Evolutionary conservation across 2,888 invertebrate species (phyloP).

Genomic region (Chrysodeixis includens): DNA sequence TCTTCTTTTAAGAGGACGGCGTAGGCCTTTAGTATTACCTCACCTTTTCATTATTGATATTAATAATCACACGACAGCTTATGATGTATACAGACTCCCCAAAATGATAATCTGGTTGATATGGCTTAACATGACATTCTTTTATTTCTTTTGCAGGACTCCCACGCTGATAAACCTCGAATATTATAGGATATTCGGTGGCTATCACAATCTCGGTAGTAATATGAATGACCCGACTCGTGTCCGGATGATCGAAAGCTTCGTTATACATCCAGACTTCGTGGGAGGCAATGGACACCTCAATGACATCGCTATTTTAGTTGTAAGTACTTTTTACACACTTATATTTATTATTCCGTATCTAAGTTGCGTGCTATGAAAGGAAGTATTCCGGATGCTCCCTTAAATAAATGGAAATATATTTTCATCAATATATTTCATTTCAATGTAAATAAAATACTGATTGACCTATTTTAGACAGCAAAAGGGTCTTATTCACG

Average conservation of each 20-base stretch:
- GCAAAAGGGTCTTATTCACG: too few species aligned
- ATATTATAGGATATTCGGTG: conserved; percentile 61
- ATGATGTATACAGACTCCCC: too few species aligned
- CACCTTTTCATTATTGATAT: too few species aligned
- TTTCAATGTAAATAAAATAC: too few species aligned
- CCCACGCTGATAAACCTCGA: conserved; percentile 15
- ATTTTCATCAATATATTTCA: too few species aligned
- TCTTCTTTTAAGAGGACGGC: too few species aligned
- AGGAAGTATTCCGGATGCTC: too few species aligned
- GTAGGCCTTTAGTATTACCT: too few species aligned
- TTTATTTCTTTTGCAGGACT: conserved; percentile 35
- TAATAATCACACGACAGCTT: too few species aligned
- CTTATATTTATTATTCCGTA: not conserved
- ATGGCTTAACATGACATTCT: not conserved
- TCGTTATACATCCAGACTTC: conserved; percentile 58
- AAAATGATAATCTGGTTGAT: not conserved
- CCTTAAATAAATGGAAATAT: too few species aligned
- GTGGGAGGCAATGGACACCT: conserved; percentile 30
- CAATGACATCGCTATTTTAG: conserved; percentile 65
- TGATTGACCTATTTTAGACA: too few species aligned
- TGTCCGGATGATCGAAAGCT: conserved; percentile 51
- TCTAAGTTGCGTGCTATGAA: too few species aligned
- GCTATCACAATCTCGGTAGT: conserved; percentile 47
- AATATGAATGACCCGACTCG: conserved; percentile 42
- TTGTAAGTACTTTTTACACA: conserved; percentile 56